These are phyloP conservation scores for Sapajus apella DNA, from an alignment of 2,113 vertebrate genomes.

Conservation along the genomic window DNA sequence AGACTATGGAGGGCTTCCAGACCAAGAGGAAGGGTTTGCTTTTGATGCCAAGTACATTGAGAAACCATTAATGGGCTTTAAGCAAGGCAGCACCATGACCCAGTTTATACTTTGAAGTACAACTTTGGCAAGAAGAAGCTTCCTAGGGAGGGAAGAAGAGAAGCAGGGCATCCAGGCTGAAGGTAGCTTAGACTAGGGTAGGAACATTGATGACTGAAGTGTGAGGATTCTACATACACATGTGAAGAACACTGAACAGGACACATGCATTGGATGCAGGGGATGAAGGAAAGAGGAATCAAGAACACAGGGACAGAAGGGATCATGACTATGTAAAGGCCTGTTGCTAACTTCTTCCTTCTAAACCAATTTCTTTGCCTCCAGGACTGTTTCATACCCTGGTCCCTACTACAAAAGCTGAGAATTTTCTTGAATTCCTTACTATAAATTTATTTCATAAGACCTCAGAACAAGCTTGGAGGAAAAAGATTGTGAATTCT, in stretches of 20 bases:
- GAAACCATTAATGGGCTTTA: not conserved
- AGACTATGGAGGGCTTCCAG: not conserved
- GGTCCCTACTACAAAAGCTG: not conserved
- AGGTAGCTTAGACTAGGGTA: not conserved
- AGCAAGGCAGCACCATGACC: not conserved
- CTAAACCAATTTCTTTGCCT: not conserved
- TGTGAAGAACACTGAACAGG: not conserved
- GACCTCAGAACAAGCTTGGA: not conserved
- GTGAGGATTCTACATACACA: not conserved
- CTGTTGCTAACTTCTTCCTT: not conserved
- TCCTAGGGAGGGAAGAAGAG: not conserved
- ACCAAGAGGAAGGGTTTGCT: not conserved
- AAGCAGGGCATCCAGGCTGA: not conserved
- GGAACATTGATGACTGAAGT: not conserved
- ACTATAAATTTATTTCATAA: not conserved
- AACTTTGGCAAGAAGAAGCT: not conserved
- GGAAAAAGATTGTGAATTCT: not conserved
- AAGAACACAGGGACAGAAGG: not conserved
- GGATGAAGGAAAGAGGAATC: accelerated
- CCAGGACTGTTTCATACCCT: not conserved
- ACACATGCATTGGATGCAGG: too few relatives aligned
- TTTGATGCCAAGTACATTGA: not conserved
- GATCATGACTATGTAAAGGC: accelerated
- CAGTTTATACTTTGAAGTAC: not conserved
- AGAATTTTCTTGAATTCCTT: not conserved